Evolutionary conservation across 2,113 vertebrate genomes (phyloP).

Genomic region (Amblyopsis rosae): DNA sequence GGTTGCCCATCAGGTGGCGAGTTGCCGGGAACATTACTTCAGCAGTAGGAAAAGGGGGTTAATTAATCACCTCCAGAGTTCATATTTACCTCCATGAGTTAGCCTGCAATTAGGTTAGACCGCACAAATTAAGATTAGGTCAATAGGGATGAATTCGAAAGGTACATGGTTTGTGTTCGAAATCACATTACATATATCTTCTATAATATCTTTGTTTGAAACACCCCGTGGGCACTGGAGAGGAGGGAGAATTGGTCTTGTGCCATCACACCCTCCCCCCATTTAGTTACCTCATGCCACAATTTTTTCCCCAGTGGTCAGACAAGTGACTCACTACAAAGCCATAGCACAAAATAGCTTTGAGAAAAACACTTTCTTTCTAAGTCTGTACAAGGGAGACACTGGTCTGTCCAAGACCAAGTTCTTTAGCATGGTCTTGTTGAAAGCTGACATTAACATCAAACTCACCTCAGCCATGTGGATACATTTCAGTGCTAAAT

Average conservation of each 20-base stretch:
- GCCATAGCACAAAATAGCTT: too few relatives aligned
- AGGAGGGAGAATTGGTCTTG: too few relatives aligned
- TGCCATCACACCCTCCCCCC: too few relatives aligned
- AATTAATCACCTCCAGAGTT: not conserved
- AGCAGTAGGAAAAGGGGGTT: too few relatives aligned
- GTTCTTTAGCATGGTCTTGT: not conserved
- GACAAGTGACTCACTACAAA: too few relatives aligned
- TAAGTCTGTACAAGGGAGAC: not conserved
- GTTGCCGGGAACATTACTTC: not conserved
- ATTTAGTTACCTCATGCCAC: too few relatives aligned
- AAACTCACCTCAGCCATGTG: slow-evolving; percentile 3
- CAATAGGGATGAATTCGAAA: not conserved
- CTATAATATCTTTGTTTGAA: not conserved
- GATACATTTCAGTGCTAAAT: slow-evolving; percentile 16
- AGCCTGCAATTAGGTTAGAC: slow-evolving; percentile 8
- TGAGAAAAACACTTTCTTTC: not conserved
- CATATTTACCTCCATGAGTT: not conserved
- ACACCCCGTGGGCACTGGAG: not conserved
- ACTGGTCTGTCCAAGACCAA: slow-evolving; percentile 1
- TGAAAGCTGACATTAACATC: slow-evolving; percentile 1
- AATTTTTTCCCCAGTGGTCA: too few relatives aligned
- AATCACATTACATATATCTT: too few relatives aligned
- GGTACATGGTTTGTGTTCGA: too few relatives aligned
- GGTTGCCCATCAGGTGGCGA: not conserved
- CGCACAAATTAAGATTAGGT: not conserved